Base-by-base conservation (phyloP, 92 coral and sea anemone species). In the Parazoanthus atlanticus region DNA sequence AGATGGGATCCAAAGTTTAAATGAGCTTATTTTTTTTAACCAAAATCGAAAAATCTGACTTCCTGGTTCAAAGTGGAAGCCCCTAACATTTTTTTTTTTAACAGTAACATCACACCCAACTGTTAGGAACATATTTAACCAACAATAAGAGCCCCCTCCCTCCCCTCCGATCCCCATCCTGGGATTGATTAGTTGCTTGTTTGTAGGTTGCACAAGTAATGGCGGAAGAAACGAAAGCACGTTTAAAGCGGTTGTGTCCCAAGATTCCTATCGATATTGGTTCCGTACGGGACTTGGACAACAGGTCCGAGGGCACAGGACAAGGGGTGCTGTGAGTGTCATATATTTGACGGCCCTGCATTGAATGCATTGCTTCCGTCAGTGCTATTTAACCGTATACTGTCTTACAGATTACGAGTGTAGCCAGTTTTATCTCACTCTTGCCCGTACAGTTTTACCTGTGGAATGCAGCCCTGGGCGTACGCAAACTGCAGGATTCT, bases 281-380 rank as follows among this genome's bases (percentile, higher is more conserved):
- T 52, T 89, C 98, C 26, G 86, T 88, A 0, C 91, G 95, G 69
- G 94, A 96, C 72, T 90, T 84, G 29, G 93, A 92, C 80, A 92
- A 94, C 89, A 91, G 99, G 80, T 67, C 93, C 40, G 96, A 96
- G 80, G 99, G 99, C 61, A 95, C 92, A 56, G 99, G 98, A 1
- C 99, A 96, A 78, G 98, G 95, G 47, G 54, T 96, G 13, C 81
- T 96, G 99, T 96, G 86, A 93, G 99, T 91, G 23, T 16, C 28
- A n/a, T 46, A 29, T 10, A 67, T 41, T 46, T 41, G 1, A 49
- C 17, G 8, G 41, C 47, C 19, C 19, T 16, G 28, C 9, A 5
- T 29, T 67, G 3, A 29, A 25, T n/a, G 73, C 1, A n/a, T 5
- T n/a, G 7, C 11, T 25, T n/a, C 30, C 29, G 13, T 6, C 28